Percentiles rank a stretch among this genome's conserved stretches.
These are phyloP conservation scores for Tridacna gigas DNA, from an alignment of 2,888 invertebrate genomes.

Conservation along the genomic window DNA sequence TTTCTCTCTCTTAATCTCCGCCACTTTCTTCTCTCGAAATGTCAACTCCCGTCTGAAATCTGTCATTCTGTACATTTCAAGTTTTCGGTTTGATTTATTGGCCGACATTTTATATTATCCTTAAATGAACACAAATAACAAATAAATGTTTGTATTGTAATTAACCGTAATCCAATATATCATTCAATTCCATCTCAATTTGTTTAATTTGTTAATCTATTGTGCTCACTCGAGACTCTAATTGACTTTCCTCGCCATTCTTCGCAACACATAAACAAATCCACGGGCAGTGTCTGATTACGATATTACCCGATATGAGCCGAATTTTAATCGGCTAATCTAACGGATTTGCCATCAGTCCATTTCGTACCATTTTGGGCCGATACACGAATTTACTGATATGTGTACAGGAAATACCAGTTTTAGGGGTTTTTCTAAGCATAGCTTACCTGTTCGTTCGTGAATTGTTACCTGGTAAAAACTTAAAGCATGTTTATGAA, in stretches of 20 bases:
- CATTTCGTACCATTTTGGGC: too few species aligned
- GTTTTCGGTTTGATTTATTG: slow-evolving; percentile 9
- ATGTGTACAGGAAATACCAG: too few species aligned
- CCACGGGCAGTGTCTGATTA: slow-evolving; percentile 18
- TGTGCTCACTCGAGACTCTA: not conserved
- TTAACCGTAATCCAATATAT: slow-evolving; percentile 13
- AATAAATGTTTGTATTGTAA: not conserved
- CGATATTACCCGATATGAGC: not conserved
- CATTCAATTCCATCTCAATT: not conserved
- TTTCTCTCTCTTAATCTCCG: slow-evolving; percentile 68
- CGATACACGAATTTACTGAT: too few species aligned
- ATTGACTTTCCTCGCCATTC: slow-evolving; percentile 44
- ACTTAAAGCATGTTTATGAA: too few species aligned
- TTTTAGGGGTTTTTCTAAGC: too few species aligned
- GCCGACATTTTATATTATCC: slow-evolving; percentile 21
- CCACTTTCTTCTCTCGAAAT: slow-evolving; percentile 69
- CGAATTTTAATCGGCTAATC: not conserved
- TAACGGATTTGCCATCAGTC: not conserved
- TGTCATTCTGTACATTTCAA: slow-evolving; percentile 46
- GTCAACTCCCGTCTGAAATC: slow-evolving; percentile 70
- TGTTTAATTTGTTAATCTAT: slow-evolving; percentile 7
- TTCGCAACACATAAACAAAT: slow-evolving; percentile 65
- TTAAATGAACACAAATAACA: not conserved
- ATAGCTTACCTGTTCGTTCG: too few species aligned
- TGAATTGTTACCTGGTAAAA: too few species aligned